These are phyloP conservation scores for Anniella stebbinsi DNA, from an alignment of 2,797 vertebrate species.

Conservation along the genomic window DNA sequence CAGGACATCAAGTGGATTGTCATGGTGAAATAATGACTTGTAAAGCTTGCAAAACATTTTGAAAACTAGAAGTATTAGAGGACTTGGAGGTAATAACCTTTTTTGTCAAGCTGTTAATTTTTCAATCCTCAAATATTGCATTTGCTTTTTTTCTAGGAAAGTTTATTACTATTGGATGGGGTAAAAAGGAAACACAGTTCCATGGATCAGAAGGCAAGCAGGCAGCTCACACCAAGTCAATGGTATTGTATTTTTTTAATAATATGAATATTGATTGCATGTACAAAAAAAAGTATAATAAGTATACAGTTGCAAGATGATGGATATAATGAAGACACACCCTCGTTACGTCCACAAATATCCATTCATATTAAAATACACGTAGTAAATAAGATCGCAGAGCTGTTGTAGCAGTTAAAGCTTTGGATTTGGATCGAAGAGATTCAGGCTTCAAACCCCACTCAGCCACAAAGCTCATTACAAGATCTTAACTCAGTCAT, in stretches of 20 bases:
- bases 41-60: neutral
- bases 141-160: conserved; percentile 82
- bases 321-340: neutral
- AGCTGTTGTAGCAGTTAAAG: neutral
- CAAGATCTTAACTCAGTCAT: neutral
- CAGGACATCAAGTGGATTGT: neutral
- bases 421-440: neutral
- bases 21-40: neutral
- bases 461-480: neutral
- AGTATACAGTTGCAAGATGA: neutral
- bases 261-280: neutral
- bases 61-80: neutral
- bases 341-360: neutral
- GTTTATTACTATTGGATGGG: conserved; percentile 96
- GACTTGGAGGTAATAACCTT: neutral
- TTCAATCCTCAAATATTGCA: conserved; percentile 13
- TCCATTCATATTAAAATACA: neutral
- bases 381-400: neutral
- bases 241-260: conserved; percentile 75
- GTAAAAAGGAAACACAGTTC: conserved; percentile 98
- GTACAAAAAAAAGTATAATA: neutral
- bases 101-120: neutral
- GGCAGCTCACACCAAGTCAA: conserved; percentile 85
- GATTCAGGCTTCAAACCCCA: neutral
- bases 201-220: conserved; percentile 96